Evolutionary conservation across 2,888 invertebrate genomes (phyloP), one percentile per base, ranked within the genome.

Genomic region (Agrotis ipsilon): DNA sequence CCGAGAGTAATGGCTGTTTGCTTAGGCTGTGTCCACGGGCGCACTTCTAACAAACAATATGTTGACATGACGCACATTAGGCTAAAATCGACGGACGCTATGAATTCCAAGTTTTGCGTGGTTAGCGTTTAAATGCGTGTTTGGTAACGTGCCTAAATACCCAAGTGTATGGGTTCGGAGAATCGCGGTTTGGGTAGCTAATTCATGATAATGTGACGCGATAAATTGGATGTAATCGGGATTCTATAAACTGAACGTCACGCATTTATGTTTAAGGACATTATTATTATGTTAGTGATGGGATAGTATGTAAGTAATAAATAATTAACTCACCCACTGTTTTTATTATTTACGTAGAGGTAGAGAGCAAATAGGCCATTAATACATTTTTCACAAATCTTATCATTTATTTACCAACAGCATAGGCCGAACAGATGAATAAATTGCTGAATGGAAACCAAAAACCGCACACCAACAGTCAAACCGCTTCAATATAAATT

Each of bases 1-100:
- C 85, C 84, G 82, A 82, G 85, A 86, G 87, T 94, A 94, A 94
- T 94, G 92, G 88, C 81, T 94, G 93, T 94, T 94, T 93, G 92
- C 90, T 93, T 94, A 95, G 94, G 94, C 93, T 76, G 87, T 83
- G 90, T 90, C 88, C 90, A 90, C 71, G 68, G 70, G 73, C 74
- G 74, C 71, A 77, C 78, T 81, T 75, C 84, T 82, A 76, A 86
- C 86, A 87, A 83, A 85, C 88, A 87, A 83, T 86, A 84, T 92
- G 92, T 94, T 92, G 92, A 93, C 92, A 88, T 84, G 87, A 76
- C 78, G 83, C 87, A 89, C 92, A 92, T 93, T 93, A 92, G 91
- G 91, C 90, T 89, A 85, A 89, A 91, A 91, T 91, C 89, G 87
- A 90, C 90, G 86, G 83, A 83, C 80, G 86, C 85, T 85, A 85